Conservation (phyloP, 1,140 invertebrate genomes). For the Archegozetes longisetosus region DNA sequence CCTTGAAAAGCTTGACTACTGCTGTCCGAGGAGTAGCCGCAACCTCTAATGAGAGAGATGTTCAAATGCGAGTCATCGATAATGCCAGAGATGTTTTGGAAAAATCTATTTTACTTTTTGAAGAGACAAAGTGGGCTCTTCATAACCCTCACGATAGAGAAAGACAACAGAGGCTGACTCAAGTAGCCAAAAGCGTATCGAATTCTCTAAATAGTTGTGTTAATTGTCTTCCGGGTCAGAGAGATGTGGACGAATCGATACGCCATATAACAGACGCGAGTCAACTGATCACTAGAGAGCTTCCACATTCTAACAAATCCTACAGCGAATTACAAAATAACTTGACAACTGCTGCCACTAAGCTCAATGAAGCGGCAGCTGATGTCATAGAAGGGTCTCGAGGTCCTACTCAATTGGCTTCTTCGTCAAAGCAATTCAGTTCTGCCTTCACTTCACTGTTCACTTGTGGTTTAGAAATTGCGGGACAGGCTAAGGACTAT, state of each 20-base stretch:
- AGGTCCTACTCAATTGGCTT: slow-evolving; percentile 48
- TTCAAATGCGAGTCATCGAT: slow-evolving; percentile 45
- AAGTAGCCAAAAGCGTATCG: slow-evolving; percentile 34
- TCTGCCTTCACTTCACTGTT: slow-evolving; percentile 57
- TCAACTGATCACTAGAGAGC: slow-evolving; percentile 49
- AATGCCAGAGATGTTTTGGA: slow-evolving; percentile 60
- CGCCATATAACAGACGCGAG: slow-evolving; percentile 57
- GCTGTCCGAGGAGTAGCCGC: slow-evolving; percentile 55
- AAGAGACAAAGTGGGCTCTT: slow-evolving; percentile 52
- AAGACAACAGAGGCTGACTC: slow-evolving; percentile 41
- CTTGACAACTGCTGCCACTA: slow-evolving; percentile 58
- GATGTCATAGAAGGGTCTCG: slow-evolving; percentile 53
- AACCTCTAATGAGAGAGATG: slow-evolving; percentile 42
- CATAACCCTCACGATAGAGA: slow-evolving; percentile 41
- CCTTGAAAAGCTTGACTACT: slow-evolving; percentile 48
- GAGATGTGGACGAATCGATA: slow-evolving; percentile 72
- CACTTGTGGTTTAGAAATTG: slow-evolving; percentile 60
- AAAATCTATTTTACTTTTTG: slow-evolving; percentile 53
- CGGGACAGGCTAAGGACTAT: slow-evolving; percentile 52
- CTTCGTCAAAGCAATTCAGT: slow-evolving; percentile 54
- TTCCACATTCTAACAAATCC: slow-evolving; percentile 49
- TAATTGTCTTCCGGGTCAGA: slow-evolving; percentile 67
- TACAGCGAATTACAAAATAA: slow-evolving; percentile 72
- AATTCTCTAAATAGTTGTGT: slow-evolving; percentile 41
- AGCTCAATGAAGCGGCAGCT: slow-evolving; percentile 61